Percentiles rank a stretch among this genome's conserved stretches.
These are phyloP conservation scores for Lepidocyrtoides sp. DNA, from an alignment of 2,888 invertebrate genomes.

Conservation along the genomic window DNA sequence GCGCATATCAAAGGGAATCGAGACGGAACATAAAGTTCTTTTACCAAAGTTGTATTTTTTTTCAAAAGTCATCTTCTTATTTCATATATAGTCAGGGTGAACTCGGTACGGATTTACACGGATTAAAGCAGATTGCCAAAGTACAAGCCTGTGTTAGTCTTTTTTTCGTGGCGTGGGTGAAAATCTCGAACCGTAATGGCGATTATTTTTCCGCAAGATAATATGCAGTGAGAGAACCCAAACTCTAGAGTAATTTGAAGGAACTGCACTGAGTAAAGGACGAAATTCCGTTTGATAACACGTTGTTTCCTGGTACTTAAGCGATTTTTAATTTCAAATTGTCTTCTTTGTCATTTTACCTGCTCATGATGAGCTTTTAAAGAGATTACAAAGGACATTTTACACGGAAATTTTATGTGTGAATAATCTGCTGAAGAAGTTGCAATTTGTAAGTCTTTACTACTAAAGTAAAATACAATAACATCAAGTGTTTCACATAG, in stretches of 20 bases:
- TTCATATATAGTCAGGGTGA: too few relatives aligned
- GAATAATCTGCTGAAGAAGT: neutral
- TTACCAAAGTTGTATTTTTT: too few relatives aligned
- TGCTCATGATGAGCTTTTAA: neutral
- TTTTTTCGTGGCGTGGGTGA: neutral
- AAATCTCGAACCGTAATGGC: constrained; percentile 6
- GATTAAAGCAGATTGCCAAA: neutral
- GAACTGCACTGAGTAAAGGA: neutral
- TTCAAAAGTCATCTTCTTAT: too few relatives aligned
- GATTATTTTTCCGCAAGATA: neutral
- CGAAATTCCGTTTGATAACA: constrained; percentile 5
- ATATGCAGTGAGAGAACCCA: neutral
- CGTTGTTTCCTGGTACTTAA: neutral
- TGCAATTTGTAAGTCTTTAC: neutral
- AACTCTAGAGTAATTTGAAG: neutral
- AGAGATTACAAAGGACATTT: neutral
- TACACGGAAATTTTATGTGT: neutral
- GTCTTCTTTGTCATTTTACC: neutral
- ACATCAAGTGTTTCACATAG: too few relatives aligned
- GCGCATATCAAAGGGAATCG: too few relatives aligned
- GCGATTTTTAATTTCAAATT: neutral
- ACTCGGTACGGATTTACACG: too few relatives aligned
- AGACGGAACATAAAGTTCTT: too few relatives aligned
- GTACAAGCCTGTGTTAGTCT: neutral
- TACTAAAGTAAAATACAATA: too few relatives aligned